Conservation (phyloP, 2,797 vertebrate genomes). For the Chloroceryle amazona region DNA sequence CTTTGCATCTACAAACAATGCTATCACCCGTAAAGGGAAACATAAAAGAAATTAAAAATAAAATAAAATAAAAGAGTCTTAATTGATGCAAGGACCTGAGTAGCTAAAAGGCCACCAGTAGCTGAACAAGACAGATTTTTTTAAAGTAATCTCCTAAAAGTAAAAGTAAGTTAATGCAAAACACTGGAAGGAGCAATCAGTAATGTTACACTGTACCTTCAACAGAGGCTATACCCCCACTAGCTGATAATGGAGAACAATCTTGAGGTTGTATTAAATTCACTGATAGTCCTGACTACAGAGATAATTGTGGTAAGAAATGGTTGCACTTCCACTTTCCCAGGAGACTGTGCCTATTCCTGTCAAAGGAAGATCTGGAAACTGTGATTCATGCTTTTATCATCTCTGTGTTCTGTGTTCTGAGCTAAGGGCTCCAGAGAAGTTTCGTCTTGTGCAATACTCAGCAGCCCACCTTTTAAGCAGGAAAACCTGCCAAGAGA, state of each 20-base stretch:
- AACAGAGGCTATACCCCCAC: neutral
- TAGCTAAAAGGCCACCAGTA: neutral
- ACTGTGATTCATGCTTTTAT: slow-evolving; percentile 70
- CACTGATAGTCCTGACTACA: slow-evolving; percentile 39
- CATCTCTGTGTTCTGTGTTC: slow-evolving; percentile 11
- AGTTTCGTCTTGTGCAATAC: slow-evolving; percentile 59
- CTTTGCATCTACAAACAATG: neutral
- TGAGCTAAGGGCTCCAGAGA: slow-evolving; percentile 38
- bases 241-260: slow-evolving; percentile 43
- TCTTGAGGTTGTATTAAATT: slow-evolving; percentile 45
- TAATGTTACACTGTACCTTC: slow-evolving; percentile 9
- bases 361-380: slow-evolving; percentile 65
- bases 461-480: slow-evolving; percentile 68
- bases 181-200: slow-evolving; percentile 22
- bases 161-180: slow-evolving; percentile 48
- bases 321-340: slow-evolving; percentile 39
- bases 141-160: neutral
- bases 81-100: neutral
- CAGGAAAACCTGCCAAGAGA: slow-evolving; percentile 66
- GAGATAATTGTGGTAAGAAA: slow-evolving; percentile 60
- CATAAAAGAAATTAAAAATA: neutral
- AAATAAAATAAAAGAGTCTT: neutral
- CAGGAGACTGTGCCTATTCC: slow-evolving; percentile 15
- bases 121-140: neutral
- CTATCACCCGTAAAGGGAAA: neutral